A percentile compares a stretch with the other conserved stretches of the same genome.
These are phyloP conservation scores for Willisornis vidua DNA, from an alignment of 2,113 vertebrate genomes.

Conservation along the genomic window DNA sequence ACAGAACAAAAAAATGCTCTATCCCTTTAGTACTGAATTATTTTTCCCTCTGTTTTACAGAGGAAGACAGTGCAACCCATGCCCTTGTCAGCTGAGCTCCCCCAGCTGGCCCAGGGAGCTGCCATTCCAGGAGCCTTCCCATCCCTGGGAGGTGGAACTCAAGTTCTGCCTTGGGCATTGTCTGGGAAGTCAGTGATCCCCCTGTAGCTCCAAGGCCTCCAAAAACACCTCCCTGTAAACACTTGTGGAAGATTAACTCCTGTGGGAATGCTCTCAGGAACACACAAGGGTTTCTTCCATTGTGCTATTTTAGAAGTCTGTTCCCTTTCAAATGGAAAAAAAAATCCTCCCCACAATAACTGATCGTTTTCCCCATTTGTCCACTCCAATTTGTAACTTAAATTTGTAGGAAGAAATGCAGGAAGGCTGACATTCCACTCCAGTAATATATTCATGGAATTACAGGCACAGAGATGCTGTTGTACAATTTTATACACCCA, in stretches of 20 bases:
- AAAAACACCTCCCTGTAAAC: slow-evolving; percentile 2
- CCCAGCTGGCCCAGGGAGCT: slow-evolving; percentile 46
- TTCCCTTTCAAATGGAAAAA: neutral
- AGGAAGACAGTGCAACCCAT: neutral
- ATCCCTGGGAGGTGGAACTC: neutral
- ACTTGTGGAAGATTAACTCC: slow-evolving; percentile 24
- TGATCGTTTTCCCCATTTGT: neutral
- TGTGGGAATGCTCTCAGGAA: slow-evolving; percentile 22
- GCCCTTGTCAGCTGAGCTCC: slow-evolving; percentile 4
- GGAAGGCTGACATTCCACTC: neutral
- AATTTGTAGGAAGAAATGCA: neutral
- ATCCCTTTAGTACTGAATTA: neutral
- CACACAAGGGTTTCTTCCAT: neutral
- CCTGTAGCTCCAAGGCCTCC: slow-evolving; percentile 20
- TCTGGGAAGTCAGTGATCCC: neutral
- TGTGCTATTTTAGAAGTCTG: neutral
- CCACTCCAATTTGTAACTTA: neutral
- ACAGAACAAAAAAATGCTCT: neutral
- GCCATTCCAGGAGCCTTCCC: slow-evolving; percentile 3
- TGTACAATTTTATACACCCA: neutral
- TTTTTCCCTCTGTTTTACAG: neutral
- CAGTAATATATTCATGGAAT: neutral
- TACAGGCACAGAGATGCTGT: neutral
- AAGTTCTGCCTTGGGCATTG: slow-evolving; percentile 34
- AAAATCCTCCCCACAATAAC: neutral